phyloP scores from a whole-genome alignment of 2,888 invertebrate species.

The Apamea monoglypha region DNA sequence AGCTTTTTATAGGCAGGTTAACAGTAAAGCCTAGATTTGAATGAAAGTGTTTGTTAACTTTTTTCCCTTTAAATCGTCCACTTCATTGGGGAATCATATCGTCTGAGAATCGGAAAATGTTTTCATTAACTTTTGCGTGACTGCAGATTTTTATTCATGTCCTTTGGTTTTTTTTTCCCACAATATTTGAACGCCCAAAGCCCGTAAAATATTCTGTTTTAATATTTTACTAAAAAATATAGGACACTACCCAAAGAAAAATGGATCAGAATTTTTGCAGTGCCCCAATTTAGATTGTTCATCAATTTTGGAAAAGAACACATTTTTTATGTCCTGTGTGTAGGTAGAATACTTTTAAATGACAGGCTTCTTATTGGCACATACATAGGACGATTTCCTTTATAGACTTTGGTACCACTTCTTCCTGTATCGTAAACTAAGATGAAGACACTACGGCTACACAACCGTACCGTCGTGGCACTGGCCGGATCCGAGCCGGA shows the following conservation, averaged over 20 bases:
- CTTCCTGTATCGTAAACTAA: background rate
- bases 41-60: background rate
- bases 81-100: background rate
- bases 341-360: background rate
- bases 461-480: conserved; percentile 27
- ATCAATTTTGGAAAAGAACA: background rate
- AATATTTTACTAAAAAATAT: background rate
- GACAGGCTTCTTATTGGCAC: background rate
- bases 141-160: too few relatives aligned
- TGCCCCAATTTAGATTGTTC: background rate
- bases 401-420: background rate
- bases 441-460: background rate
- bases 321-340: background rate
- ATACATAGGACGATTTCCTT: background rate
- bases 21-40: conserved; percentile 2
- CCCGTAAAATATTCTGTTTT: background rate
- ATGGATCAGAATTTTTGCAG: background rate
- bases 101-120: background rate
- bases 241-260: background rate
- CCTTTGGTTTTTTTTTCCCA: background rate
- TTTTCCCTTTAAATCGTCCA: background rate
- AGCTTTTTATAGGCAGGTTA: too few relatives aligned
- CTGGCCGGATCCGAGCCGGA: conserved; percentile 33
- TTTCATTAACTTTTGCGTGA: background rate
- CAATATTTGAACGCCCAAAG: background rate